phyloP scores from a whole-genome alignment of 2,797 vertebrate species.

The Euphonia xanthogaster region DNA sequence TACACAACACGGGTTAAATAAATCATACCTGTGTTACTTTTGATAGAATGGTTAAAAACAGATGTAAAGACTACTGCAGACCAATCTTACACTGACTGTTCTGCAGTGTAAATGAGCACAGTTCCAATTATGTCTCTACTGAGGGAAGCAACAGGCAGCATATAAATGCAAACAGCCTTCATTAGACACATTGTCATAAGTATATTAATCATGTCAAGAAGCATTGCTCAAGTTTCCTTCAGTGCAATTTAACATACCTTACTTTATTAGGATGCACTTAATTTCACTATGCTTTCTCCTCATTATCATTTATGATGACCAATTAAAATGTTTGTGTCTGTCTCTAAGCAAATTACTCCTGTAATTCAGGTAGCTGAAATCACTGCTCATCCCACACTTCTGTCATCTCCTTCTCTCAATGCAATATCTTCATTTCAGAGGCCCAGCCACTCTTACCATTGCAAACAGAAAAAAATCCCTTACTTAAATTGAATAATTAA shows the following conservation, averaged over 20 bases:
- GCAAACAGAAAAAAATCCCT: background rate
- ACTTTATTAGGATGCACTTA: conserved; percentile 57
- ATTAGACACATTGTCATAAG: conserved; percentile 45
- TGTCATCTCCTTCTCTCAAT: background rate
- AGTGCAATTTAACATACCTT: conserved; percentile 35
- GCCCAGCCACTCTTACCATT: background rate
- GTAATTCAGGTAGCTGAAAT: background rate
- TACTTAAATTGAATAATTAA: background rate
- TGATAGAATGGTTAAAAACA: background rate
- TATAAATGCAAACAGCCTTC: conserved; percentile 47
- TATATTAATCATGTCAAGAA: conserved; percentile 52
- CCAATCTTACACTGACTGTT: background rate
- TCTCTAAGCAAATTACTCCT: conserved; percentile 34
- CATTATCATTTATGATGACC: conserved; percentile 62
- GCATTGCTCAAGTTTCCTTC: conserved; percentile 33
- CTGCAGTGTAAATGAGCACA: background rate
- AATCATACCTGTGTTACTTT: background rate
- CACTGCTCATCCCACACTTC: background rate
- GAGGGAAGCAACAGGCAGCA: conserved; percentile 36
- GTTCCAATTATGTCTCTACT: background rate
- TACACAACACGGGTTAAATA: background rate
- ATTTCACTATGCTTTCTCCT: conserved; percentile 49
- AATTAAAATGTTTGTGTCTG: conserved; percentile 49
- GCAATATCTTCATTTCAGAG: background rate
- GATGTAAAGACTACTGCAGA: background rate